These are phyloP conservation scores for Drosophila falleni DNA, from an alignment of 2,888 invertebrate species.

Conservation along the genomic window DNA sequence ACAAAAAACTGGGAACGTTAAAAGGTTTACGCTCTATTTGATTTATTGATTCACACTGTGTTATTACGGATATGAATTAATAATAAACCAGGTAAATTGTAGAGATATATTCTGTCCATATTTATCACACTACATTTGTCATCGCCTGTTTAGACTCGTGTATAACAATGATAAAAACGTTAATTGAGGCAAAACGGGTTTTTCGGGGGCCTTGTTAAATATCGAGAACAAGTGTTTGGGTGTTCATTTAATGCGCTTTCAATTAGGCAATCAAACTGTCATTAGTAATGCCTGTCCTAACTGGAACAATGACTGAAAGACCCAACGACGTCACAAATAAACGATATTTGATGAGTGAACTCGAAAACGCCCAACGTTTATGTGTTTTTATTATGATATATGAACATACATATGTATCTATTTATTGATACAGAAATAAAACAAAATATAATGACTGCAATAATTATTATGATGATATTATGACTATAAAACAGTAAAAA, in stretches of 20 bases:
- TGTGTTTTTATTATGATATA: not conserved
- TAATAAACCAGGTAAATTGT: constrained; percentile 10
- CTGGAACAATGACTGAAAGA: constrained; percentile 26
- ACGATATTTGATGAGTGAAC: constrained; percentile 20
- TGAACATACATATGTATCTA: constrained; percentile 1
- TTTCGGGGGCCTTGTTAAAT: constrained; percentile 16
- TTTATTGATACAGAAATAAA: not conserved
- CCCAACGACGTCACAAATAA: constrained; percentile 8
- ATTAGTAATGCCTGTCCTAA: constrained; percentile 53
- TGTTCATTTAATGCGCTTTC: constrained; percentile 45
- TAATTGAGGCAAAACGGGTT: constrained; percentile 56
- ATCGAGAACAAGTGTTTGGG: constrained; percentile 28
- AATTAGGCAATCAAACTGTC: constrained; percentile 66
- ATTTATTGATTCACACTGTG: constrained; percentile 23
- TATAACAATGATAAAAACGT: constrained; percentile 28
- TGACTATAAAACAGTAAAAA: not conserved
- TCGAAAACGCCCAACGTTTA: not conserved
- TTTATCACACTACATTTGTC: constrained; percentile 38
- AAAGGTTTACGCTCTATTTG: constrained; percentile 16
- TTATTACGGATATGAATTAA: constrained; percentile 25
- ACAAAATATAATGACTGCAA: not conserved
- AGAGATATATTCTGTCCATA: constrained; percentile 3
- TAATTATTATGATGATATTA: not conserved
- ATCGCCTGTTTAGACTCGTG: constrained; percentile 24
- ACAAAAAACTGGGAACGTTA: not conserved